phyloP scores from a whole-genome alignment of 2,113 vertebrate genomes.

The Balaeniceps rex region DNA sequence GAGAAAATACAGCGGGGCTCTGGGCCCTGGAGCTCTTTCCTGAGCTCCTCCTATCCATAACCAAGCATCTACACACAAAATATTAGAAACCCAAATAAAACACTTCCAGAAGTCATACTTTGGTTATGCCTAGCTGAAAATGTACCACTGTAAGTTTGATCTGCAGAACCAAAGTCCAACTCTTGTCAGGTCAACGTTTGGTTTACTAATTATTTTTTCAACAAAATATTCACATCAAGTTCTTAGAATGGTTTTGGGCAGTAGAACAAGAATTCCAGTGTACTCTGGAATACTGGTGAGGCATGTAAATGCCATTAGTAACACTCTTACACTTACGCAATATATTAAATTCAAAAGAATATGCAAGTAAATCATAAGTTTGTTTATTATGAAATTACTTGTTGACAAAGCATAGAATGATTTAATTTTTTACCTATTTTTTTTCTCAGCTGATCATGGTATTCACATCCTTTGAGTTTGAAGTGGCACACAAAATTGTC shows the following conservation, averaged over 20 bases:
- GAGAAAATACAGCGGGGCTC: not conserved
- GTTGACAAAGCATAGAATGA: not conserved
- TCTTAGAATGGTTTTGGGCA: not conserved
- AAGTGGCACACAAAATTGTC: not conserved
- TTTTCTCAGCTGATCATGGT: not conserved
- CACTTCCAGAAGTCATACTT: not conserved
- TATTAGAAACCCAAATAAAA: not conserved
- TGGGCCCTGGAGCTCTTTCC: not conserved
- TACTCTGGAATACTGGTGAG: not conserved
- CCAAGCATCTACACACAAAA: not conserved
- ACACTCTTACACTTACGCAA: not conserved
- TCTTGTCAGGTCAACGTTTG: not conserved
- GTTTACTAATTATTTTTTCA: not conserved
- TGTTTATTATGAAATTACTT: not conserved
- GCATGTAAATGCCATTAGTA: not conserved
- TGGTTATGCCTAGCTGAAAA: not conserved
- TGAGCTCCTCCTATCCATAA: not conserved
- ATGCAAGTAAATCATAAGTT: not conserved
- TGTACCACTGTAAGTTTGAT: not conserved
- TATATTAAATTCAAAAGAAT: not conserved
- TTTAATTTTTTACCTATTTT: accelerated
- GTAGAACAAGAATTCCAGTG: not conserved
- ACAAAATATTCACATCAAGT: not conserved
- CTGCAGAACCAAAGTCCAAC: not conserved
- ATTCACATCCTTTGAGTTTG: not conserved